Base-by-base conservation (phyloP, 2,888 invertebrate species). In the Fragum fragum region DNA sequence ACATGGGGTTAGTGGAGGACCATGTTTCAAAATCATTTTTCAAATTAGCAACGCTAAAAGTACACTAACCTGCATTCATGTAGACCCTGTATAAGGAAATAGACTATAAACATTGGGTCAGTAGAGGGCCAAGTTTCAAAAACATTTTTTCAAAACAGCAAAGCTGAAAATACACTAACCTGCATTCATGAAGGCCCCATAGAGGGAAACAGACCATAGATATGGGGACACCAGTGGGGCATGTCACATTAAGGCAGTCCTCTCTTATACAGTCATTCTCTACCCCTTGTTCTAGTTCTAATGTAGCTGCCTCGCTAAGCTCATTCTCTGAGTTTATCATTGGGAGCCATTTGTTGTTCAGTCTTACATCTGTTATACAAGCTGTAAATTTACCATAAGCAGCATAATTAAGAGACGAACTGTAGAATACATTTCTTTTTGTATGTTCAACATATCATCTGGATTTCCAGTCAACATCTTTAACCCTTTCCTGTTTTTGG, bases 151-250 rank as follows among this genome's bases (percentile, higher is more conserved):
- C 98, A 1, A 97, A 97, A 94, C 99, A 99, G 94, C 98, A 97
- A 87, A 97, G 97, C 92, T 98, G 14, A 14, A 18, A 3, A 6
- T 32, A 55, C 16, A 55, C 81, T 83, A 84, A 99, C 98, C 98
- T 98, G 98, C 99, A 99, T 95, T 99, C 98, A 93, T 98, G 98
- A 95, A 98, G 97, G 95, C 99, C 99, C 99, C 99, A 99, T 18
- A 99, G 80, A 26, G 96, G 95, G 98, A 99, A 86, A 98, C 97
- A 95, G 98, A 99, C 92, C 98, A 98, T 94, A 98, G 98, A 16
- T 98, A 98, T 79, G 0, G 87, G 79, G 28, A 68, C 73, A 14
- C 83, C 85, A n/a, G 74, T 42, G 5, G 82, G 92, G 85, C 91
- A 92, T 11, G 52, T 42, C 7, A 81, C 85, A 53, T 80, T 78